Evolutionary conservation across 2,888 invertebrate genomes (phyloP).

Genomic region (Agonum fuliginosum): DNA sequence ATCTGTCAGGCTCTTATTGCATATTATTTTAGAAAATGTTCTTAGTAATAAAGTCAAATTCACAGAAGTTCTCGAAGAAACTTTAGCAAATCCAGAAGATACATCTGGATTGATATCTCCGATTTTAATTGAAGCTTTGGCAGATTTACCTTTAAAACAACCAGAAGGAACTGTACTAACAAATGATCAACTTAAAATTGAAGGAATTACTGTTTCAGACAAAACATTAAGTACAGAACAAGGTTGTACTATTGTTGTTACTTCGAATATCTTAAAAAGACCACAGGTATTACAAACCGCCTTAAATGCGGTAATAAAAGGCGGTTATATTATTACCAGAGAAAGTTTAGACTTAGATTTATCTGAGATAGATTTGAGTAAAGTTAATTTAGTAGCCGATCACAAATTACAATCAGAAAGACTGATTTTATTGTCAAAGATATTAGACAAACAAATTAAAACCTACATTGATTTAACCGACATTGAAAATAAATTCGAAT

Average conservation of each 20-base stretch:
- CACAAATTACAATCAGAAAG: constrained; percentile 75
- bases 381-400: constrained; percentile 74
- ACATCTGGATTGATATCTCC: constrained; percentile 5
- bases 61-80: constrained; percentile 75
- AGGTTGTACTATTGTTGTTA: constrained; percentile 66
- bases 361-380: constrained; percentile 70
- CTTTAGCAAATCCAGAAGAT: constrained; percentile 71
- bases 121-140: constrained; percentile 75
- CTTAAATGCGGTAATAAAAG: constrained; percentile 74
- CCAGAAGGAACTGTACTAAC: constrained; percentile 78
- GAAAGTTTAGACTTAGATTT: constrained; percentile 75
- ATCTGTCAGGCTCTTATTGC: constrained; percentile 78
- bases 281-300: constrained; percentile 74
- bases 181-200: constrained; percentile 73
- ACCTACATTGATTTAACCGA: constrained; percentile 73
- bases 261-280: constrained; percentile 73
- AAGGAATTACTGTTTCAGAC: constrained; percentile 77
- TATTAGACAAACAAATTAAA: constrained; percentile 72
- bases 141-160: constrained; percentile 82
- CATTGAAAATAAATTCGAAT: constrained; percentile 72
- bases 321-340: constrained; percentile 78
- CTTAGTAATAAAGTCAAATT: constrained; percentile 78
- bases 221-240: constrained; percentile 74
- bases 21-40: constrained; percentile 84
- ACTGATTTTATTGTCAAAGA: constrained; percentile 75